These are phyloP conservation scores for Mesorhabditis belari DNA, from an alignment of 2,888 invertebrate species.

Conservation along the genomic window DNA sequence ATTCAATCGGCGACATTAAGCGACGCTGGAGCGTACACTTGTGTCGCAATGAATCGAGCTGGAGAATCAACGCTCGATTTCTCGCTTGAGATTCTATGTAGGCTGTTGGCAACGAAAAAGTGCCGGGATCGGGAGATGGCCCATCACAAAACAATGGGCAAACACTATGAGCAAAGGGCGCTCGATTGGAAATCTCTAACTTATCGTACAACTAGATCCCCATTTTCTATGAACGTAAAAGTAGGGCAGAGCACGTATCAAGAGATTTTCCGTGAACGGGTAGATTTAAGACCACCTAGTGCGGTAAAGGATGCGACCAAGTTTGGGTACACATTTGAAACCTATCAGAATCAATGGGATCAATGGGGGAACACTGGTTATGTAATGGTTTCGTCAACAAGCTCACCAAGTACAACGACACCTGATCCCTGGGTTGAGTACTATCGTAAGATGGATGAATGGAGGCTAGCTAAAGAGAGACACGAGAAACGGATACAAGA, in stretches of 20 bases:
- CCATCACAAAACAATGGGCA: slow-evolving; percentile 3
- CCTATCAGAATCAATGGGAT: not conserved
- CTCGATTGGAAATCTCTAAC: not conserved
- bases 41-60: slow-evolving; percentile 65
- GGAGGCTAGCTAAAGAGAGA: not conserved
- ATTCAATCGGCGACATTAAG: slow-evolving; percentile 41
- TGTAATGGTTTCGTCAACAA: too few species aligned
- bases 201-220: not conserved
- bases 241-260: not conserved
- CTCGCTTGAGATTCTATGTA: slow-evolving; percentile 59
- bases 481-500: not conserved
- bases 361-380: too few species aligned
- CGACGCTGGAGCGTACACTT: slow-evolving; percentile 61
- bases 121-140: slow-evolving; percentile 34
- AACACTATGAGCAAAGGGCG: not conserved
- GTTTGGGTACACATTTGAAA: not conserved
- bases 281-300: not conserved
- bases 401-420: not conserved
- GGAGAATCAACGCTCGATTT: slow-evolving; percentile 64
- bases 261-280: not conserved
- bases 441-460: not conserved
- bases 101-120: slow-evolving; percentile 29
- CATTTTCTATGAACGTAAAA: not conserved
- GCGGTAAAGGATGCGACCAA: not conserved
- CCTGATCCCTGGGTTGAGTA: not conserved